Evolutionary conservation across 2,797 vertebrate genomes (phyloP).

Genomic region (Crocidura indochinensis): DNA sequence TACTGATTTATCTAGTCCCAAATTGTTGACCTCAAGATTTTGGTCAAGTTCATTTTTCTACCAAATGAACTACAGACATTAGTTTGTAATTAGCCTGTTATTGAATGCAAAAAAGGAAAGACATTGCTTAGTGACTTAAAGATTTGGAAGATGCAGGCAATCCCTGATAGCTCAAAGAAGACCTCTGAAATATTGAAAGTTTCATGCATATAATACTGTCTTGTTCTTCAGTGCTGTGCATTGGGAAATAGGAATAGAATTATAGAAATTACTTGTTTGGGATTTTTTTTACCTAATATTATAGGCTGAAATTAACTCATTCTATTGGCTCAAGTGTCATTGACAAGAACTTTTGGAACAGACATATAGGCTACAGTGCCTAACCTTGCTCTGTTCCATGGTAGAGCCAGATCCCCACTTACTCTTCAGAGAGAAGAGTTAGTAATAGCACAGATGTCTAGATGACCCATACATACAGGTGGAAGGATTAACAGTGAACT

Average conservation of each 20-base stretch:
- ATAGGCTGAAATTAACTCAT: background rate
- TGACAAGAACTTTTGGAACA: conserved; percentile 28
- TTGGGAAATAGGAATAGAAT: conserved; percentile 15
- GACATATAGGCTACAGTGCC: background rate
- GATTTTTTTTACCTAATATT: conserved; percentile 22
- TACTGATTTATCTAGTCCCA: background rate
- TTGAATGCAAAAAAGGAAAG: conserved; percentile 38
- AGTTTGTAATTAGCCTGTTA: background rate
- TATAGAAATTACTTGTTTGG: background rate
- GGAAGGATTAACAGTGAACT: conserved; percentile 44
- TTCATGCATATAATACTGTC: background rate
- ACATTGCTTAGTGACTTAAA: background rate
- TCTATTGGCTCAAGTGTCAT: background rate
- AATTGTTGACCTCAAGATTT: conserved; percentile 27
- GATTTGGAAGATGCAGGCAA: background rate
- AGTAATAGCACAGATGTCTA: background rate
- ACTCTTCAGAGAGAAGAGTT: background rate
- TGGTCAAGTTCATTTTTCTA: conserved; percentile 40
- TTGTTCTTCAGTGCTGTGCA: conserved; percentile 7
- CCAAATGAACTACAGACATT: conserved; percentile 31
- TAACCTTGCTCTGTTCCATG: background rate
- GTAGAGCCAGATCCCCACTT: background rate
- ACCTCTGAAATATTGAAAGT: conserved; percentile 4
- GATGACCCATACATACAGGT: background rate
- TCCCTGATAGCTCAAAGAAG: conserved; percentile 36